A percentile compares a stretch with the other conserved stretches of the same genome.
Conservation (phyloP, 1,140 invertebrate genomes). For the Diabrotica virgifera region DNA sequence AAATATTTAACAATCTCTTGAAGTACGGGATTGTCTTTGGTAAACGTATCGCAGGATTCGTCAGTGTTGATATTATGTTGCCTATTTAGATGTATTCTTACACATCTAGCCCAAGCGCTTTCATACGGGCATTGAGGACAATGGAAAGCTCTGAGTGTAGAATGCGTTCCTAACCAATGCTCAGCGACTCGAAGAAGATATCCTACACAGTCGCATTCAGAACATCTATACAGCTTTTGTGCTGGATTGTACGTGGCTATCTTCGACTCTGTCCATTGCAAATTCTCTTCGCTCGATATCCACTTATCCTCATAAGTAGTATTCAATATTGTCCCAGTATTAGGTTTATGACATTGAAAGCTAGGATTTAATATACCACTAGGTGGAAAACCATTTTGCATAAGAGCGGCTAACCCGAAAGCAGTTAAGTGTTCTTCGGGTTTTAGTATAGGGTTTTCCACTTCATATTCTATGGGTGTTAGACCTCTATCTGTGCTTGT, state of each 20-base stretch:
- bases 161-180: slow-evolving; percentile 80
- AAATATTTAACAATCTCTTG: slow-evolving; percentile 71
- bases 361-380: slow-evolving; percentile 56
- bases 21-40: slow-evolving; percentile 69
- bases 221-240: slow-evolving; percentile 70
- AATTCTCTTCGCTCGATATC: slow-evolving; percentile 64
- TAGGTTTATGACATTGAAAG: slow-evolving; percentile 51
- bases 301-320: slow-evolving; percentile 61
- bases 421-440: slow-evolving; percentile 65
- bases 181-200: slow-evolving; percentile 76
- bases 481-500: slow-evolving; percentile 43
- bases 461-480: slow-evolving; percentile 49
- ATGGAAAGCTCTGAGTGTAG: slow-evolving; percentile 69
- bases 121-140: slow-evolving; percentile 71
- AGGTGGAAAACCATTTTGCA: slow-evolving; percentile 69
- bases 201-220: slow-evolving; percentile 75
- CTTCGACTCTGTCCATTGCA: slow-evolving; percentile 68
- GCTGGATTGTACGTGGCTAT: slow-evolving; percentile 69
- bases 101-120: slow-evolving; percentile 71
- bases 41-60: slow-evolving; percentile 56
- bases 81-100: slow-evolving; percentile 67
- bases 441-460: slow-evolving; percentile 54
- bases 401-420: slow-evolving; percentile 66
- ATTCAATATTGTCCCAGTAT: slow-evolving; percentile 39
- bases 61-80: slow-evolving; percentile 64